Conservation (phyloP, 2,797 vertebrate genomes). For the Brotula barbata region DNA sequence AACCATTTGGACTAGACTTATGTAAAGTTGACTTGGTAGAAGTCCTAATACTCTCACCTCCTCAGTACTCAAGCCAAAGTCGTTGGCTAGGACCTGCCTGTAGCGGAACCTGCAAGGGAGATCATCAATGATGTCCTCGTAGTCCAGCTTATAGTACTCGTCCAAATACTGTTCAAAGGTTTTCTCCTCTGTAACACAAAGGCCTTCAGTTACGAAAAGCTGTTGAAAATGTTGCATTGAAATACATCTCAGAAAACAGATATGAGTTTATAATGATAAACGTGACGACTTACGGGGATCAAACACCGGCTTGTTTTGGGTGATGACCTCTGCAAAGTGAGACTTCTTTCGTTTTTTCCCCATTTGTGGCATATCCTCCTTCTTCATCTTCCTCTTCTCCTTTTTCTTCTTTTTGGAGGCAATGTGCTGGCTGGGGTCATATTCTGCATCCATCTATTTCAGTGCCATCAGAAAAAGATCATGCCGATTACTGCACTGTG, state of each 20-base stretch:
- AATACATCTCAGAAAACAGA: neutral
- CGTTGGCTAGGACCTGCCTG: slow-evolving; percentile 85
- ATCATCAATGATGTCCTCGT: slow-evolving; percentile 89
- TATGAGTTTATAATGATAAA: neutral
- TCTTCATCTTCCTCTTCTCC: slow-evolving; percentile 70
- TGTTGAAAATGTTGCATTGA: too few relatives aligned
- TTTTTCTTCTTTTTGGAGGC: slow-evolving; percentile 75
- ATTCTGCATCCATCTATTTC: slow-evolving; percentile 90
- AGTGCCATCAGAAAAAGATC: neutral
- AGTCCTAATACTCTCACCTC: slow-evolving; percentile 77
- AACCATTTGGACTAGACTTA: neutral
- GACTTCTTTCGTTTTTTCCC: slow-evolving; percentile 85
- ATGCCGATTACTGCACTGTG: neutral
- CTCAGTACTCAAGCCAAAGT: slow-evolving; percentile 86
- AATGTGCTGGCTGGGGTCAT: slow-evolving; percentile 78
- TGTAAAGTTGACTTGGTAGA: fast-evolving
- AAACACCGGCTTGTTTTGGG: slow-evolving; percentile 81
- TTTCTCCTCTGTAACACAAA: slow-evolving; percentile 79
- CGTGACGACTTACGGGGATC: slow-evolving; percentile 80
- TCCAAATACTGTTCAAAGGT: slow-evolving; percentile 89
- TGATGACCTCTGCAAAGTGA: slow-evolving; percentile 80
- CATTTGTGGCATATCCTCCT: slow-evolving; percentile 69
- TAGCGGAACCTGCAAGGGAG: slow-evolving; percentile 91
- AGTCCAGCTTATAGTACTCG: slow-evolving; percentile 89
- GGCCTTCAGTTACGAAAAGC: neutral